Percentiles rank a stretch among this genome's conserved stretches.
These are phyloP conservation scores for Pavo muticus DNA, from an alignment of 2,113 vertebrate species.

Conservation along the genomic window DNA sequence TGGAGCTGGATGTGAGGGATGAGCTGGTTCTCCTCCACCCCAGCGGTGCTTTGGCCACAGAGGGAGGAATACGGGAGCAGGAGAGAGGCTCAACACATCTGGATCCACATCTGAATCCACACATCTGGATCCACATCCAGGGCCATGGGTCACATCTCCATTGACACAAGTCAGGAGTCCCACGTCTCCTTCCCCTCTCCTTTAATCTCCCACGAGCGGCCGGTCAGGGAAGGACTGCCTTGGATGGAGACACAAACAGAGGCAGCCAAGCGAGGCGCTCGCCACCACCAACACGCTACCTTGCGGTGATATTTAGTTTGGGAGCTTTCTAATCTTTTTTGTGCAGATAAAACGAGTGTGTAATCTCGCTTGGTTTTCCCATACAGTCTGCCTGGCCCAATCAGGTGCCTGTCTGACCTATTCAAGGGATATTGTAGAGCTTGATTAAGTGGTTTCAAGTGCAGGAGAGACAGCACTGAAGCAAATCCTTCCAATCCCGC, in stretches of 20 bases:
- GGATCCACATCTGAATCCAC: background rate
- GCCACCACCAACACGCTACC: background rate
- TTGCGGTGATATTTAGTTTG: background rate
- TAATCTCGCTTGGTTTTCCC: background rate
- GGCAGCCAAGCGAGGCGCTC: background rate
- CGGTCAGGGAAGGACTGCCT: background rate
- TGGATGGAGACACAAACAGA: background rate
- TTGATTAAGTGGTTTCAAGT: slow-evolving; percentile 9
- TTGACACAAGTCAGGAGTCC: rapidly evolving
- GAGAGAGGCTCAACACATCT: background rate
- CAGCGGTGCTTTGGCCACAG: rapidly evolving
- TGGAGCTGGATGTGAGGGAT: background rate
- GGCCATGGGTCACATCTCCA: rapidly evolving
- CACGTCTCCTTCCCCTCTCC: rapidly evolving
- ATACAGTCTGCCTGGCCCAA: background rate
- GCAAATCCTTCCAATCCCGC: background rate
- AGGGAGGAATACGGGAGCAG: background rate
- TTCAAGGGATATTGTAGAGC: background rate
- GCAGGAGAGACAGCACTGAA: background rate
- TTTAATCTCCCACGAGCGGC: background rate
- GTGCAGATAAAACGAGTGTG: background rate
- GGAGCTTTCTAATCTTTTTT: background rate
- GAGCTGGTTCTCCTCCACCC: background rate
- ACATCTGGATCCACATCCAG: background rate
- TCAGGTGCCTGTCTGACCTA: background rate